phyloP scores from a whole-genome alignment of 2,888 invertebrate genomes.

The Sarcophaga carnaria region DNA sequence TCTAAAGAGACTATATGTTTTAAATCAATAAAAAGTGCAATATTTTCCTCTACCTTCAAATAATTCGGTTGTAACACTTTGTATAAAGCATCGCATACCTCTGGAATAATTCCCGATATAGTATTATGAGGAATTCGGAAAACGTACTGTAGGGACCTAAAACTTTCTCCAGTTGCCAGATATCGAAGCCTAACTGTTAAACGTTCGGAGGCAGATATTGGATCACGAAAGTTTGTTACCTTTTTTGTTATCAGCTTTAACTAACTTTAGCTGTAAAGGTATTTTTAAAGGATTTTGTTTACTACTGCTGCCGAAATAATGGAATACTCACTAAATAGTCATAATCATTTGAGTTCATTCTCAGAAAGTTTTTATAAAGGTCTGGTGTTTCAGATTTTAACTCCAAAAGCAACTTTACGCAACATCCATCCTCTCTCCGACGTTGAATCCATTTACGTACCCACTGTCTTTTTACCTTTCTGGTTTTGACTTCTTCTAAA shows the following conservation, averaged over 20 bases:
- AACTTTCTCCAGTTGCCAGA: slow-evolving; percentile 24
- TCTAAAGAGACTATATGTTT: background rate
- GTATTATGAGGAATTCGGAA: slow-evolving; percentile 31
- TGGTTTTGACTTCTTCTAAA: background rate
- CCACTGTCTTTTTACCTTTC: background rate
- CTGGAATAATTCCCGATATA: slow-evolving; percentile 28
- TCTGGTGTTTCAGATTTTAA: slow-evolving; percentile 24
- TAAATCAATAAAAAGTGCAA: background rate
- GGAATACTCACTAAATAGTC: slow-evolving; percentile 16
- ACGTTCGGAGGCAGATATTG: slow-evolving; percentile 20
- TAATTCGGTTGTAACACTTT: slow-evolving; percentile 16
- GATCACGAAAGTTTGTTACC: background rate
- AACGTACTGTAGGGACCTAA: slow-evolving; percentile 16
- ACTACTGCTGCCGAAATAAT: too few species aligned
- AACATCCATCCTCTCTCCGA: slow-evolving; percentile 30
- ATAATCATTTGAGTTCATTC: slow-evolving; percentile 27
- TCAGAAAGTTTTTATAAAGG: slow-evolving; percentile 35
- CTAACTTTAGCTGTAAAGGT: background rate
- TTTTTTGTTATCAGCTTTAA: slow-evolving; percentile 4
- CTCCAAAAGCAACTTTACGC: slow-evolving; percentile 11
- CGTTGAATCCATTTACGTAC: slow-evolving; percentile 14
- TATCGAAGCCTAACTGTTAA: slow-evolving; percentile 29
- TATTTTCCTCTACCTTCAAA: slow-evolving; percentile 14
- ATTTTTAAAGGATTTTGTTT: too few species aligned
- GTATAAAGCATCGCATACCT: slow-evolving; percentile 13